These are phyloP conservation scores for Xyrauchen texanus DNA, from an alignment of 2,113 vertebrate species.

Conservation along the genomic window DNA sequence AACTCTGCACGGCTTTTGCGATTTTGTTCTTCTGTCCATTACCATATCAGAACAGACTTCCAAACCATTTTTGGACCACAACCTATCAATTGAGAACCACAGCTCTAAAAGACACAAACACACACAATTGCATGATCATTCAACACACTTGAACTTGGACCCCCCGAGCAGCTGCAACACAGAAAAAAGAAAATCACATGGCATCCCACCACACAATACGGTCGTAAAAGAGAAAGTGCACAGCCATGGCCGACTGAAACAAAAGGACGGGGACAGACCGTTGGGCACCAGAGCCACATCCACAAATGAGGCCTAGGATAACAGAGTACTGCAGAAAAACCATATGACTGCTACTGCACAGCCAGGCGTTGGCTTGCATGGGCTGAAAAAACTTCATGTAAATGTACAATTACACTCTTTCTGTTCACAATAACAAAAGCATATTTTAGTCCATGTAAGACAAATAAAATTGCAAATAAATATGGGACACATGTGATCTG, in stretches of 20 bases:
- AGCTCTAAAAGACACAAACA: too few species aligned
- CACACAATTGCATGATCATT: constrained; percentile 13
- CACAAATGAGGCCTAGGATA: constrained; percentile 16
- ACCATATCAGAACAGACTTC: too few species aligned
- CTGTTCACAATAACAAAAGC: neutral
- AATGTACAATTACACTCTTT: constrained; percentile 4
- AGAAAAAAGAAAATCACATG: constrained; percentile 33
- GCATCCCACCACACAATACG: constrained; percentile 13
- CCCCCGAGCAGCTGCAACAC: constrained; percentile 19
- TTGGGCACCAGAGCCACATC: constrained; percentile 31
- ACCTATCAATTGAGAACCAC: too few species aligned
- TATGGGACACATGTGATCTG: neutral
- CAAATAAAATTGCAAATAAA: neutral
- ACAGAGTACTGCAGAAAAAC: constrained; percentile 12
- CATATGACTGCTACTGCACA: constrained; percentile 24
- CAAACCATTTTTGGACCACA: too few species aligned
- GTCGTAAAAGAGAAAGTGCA: constrained; percentile 26
- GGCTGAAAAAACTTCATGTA: neutral
- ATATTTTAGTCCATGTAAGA: too few species aligned
- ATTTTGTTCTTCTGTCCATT: too few species aligned
- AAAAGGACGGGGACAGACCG: constrained; percentile 36
- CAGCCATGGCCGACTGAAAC: constrained; percentile 17
- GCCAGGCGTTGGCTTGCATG: neutral
- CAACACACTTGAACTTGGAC: neutral
- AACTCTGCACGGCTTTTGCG: too few species aligned